Conservation (phyloP, 2,797 vertebrate genomes). For the Masticophis lateralis region DNA sequence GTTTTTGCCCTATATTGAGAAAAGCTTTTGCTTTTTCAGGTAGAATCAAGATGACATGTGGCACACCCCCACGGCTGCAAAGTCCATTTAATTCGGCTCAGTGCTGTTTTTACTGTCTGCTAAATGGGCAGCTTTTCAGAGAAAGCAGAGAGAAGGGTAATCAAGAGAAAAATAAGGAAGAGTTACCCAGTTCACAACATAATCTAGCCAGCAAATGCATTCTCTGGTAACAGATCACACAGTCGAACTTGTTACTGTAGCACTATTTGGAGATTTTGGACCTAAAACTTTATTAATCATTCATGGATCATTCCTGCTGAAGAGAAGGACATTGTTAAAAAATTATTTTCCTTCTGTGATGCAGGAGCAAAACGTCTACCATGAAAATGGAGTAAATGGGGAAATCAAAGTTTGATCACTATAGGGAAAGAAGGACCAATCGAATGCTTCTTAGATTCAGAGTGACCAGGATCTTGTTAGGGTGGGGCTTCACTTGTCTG, state of each 20-base stretch:
- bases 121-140: slow-evolving; percentile 30
- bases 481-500: too few relatives aligned
- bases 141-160: background rate
- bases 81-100: slow-evolving; percentile 12
- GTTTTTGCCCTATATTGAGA: background rate
- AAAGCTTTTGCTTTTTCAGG: slow-evolving; percentile 6
- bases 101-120: slow-evolving; percentile 29
- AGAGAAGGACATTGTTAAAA: slow-evolving; percentile 34
- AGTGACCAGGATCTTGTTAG: background rate
- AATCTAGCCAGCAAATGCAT: slow-evolving; percentile 39
- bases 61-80: slow-evolving; percentile 27
- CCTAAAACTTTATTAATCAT: slow-evolving; percentile 60
- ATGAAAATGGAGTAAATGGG: background rate
- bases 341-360: slow-evolving; percentile 4
- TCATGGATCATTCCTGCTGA: slow-evolving; percentile 54
- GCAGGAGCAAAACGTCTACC: slow-evolving; percentile 26
- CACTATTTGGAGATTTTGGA: slow-evolving; percentile 48
- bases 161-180: background rate
- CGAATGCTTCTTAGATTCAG: background rate
- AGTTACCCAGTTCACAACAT: slow-evolving; percentile 56
- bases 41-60: slow-evolving; percentile 21
- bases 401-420: slow-evolving; percentile 12
- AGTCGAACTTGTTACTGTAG: slow-evolving; percentile 43
- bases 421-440: background rate
- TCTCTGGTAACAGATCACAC: slow-evolving; percentile 48